Base-by-base conservation (phyloP, 2,113 vertebrate genomes). In the Nyctibius bracteatus region DNA sequence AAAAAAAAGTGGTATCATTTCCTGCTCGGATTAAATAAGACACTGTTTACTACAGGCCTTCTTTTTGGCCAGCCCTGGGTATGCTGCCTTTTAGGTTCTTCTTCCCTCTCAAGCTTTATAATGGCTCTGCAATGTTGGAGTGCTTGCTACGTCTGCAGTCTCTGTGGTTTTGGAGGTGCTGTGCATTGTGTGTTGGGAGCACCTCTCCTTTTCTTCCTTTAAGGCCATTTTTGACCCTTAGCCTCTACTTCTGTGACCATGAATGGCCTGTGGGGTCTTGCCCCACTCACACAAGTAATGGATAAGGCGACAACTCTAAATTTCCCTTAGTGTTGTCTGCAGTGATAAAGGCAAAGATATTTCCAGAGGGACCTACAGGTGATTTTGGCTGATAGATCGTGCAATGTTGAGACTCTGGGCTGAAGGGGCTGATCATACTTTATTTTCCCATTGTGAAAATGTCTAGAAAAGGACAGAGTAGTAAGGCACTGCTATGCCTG, bases 1-100 rank as follows among this genome's bases (percentile, higher is more conserved):
- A 46, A 58, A 25, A 25, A 25, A 25, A 6, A 43, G 5, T 31
- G 0, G 1, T 27, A 21, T 14, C 0, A 20, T 84, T 92, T 94
- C 27, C 44, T 84, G 7, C 47, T 74, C 71, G 37, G 47, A 35
- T 71, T 58, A 58, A 92, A 54, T 49, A 41, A 83, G 25, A 37
- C 10, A 9, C 6, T 33, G 6, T 81, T 85, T 68, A 47, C 18
- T 54, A 19, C 12, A 72, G 46, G 10, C 8, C 25, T 35, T 7
- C 25, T 87, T 86, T 75, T 83, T 33, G 13, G 55, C 63, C 25
- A 78, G 22, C 13, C 2, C 49, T 58, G 24, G 4, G 8, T 16
- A 22, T 68, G 28, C 30, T 83, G 49, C 41, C 81, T 67, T 72
- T 82, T 71, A 43, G 17, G 12, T 75, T 62, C 46, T 66, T 68